Base-by-base conservation (phyloP, 2,113 vertebrate genomes). In the Scomber scombrus region DNA sequence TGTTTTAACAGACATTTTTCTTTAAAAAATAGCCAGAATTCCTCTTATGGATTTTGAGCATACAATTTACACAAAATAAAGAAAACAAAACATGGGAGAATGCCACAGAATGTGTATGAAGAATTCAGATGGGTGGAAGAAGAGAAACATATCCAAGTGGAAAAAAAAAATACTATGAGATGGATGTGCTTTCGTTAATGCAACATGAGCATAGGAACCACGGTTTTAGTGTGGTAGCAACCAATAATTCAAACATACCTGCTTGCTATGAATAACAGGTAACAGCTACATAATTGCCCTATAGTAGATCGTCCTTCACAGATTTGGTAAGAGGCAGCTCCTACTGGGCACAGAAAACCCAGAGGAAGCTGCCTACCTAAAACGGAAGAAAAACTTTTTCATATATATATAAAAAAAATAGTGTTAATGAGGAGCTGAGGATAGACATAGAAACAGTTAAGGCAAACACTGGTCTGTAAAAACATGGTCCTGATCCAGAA, bases 11-110 rank as follows among this genome's bases (percentile, higher is more conserved):
- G 96, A 98, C 96, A 96, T 93, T 92, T 90, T 82, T 89, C 96
- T 95, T 97, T 89, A 96, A 97, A 98, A 98, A 99, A 97, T 97
- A 97, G 96, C 96, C 96, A 95, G 95, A 96, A 97, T 97, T 97
- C 95, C 96, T 97, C 95, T 97, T 96, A 96, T 95, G 96, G 95
- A 95, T 97, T 96, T 90, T 96, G 94, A 97, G 97, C 96, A 96
- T 95, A 97, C 95, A 96, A 96, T 97, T 96, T 97, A 97, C 96
- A 97, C 90, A 91, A 92, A 90, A 87, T 69, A 67, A 91, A 90
- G 92, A 81, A 82, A 62, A 89, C 69, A 67, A 71, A 82, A 68
- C 70, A 85, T 80, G 82, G 84, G 84, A 91, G 79, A 95, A 95
- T 95, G 96, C 96, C 96, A 96, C 90, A 93, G 95, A 93, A 88